phyloP scores from a whole-genome alignment of 2,797 vertebrate species.

The Fistularia tabacaria region DNA sequence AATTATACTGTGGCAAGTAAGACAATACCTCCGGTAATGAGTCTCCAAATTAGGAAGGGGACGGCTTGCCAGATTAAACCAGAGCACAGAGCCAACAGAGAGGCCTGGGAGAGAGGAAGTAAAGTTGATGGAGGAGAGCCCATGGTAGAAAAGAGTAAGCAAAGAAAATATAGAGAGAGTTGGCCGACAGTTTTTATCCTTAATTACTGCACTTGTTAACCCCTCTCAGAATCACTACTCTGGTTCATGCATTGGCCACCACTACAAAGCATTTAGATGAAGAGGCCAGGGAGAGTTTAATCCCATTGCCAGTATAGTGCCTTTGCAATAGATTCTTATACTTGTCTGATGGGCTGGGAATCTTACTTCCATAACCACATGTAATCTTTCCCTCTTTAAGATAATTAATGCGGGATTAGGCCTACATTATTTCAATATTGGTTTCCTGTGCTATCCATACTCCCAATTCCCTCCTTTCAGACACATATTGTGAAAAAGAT shows the following conservation, averaged over 20 bases:
- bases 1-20: constrained; percentile 36
- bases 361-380: no score
- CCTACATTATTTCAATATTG: neutral
- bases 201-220: constrained; percentile 72
- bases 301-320: constrained; percentile 37
- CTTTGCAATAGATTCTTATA: constrained; percentile 42
- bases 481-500: no score
- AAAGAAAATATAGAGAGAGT: constrained; percentile 39
- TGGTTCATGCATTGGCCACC: constrained; percentile 47
- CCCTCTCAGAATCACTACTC: constrained; percentile 45
- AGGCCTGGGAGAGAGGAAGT: constrained; percentile 49
- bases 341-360: neutral
- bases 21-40: constrained; percentile 69
- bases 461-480: no score
- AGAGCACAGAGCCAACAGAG: constrained; percentile 57
- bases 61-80: constrained; percentile 58
- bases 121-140: constrained; percentile 44
- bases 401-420: constrained; percentile 33
- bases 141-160: constrained; percentile 36
- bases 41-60: constrained; percentile 60
- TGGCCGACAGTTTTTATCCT: constrained; percentile 60
- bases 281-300: constrained; percentile 59
- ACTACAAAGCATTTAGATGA: constrained; percentile 55
- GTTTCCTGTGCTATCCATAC: no score
- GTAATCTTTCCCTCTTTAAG: constrained; percentile 1